A percentile compares a stretch with the other conserved stretches of the same genome.
These are phyloP conservation scores for Acropternis orthonyx DNA, from an alignment of 2,797 vertebrate genomes.

Conservation along the genomic window DNA sequence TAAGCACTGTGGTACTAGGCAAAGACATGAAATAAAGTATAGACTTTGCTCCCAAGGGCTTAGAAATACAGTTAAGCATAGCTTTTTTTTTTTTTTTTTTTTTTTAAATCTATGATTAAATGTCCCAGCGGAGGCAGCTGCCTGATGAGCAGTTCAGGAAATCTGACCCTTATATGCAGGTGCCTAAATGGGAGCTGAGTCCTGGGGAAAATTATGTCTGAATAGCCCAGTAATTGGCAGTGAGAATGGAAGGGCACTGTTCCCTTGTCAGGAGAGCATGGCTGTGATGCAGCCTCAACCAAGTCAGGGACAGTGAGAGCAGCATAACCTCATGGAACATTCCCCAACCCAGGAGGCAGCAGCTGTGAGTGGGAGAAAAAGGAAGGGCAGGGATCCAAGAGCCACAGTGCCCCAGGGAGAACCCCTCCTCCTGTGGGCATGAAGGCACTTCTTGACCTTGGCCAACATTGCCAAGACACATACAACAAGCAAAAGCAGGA, in stretches of 20 bases:
- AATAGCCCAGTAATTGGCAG: neutral
- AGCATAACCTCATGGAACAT: neutral
- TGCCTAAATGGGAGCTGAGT: slow-evolving; percentile 36
- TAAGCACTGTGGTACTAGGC: neutral
- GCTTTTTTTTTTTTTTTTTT: neutral
- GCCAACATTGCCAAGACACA: rapidly evolving
- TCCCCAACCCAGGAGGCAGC: neutral
- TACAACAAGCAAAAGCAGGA: neutral
- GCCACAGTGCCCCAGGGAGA: neutral
- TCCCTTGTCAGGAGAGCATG: neutral
- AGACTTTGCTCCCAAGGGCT: neutral
- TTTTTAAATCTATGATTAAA: neutral
- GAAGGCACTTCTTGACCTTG: neutral
- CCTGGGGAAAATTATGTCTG: neutral
- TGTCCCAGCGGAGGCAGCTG: slow-evolving; percentile 24
- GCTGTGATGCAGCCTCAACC: neutral
- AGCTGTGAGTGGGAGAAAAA: neutral
- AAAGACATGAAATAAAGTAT: neutral
- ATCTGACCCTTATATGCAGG: slow-evolving; percentile 64
- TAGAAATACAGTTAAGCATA: neutral
- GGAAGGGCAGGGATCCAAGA: neutral
- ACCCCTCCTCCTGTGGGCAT: rapidly evolving
- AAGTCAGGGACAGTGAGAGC: neutral
- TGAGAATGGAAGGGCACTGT: neutral
- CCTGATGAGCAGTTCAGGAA: slow-evolving; percentile 53